Conservation (phyloP, 64 coral and sea anemone species). For the Stichodactyla mertensii region DNA sequence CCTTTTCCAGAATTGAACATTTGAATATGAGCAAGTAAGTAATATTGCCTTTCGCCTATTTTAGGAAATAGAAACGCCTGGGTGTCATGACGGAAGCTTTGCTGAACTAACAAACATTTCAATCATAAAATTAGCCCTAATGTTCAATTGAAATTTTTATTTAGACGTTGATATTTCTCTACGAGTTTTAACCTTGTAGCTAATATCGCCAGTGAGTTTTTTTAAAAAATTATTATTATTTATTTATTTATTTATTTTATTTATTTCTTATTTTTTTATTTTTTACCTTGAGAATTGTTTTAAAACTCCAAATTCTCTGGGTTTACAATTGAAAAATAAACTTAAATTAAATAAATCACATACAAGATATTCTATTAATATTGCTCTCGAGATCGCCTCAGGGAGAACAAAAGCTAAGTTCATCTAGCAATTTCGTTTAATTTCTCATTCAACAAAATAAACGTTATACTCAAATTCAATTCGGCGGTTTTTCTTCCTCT, state of each 20-base stretch:
- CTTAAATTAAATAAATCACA: conserved; percentile 9
- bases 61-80: not conserved
- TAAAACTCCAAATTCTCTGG: not conserved
- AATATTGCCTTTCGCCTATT: not conserved
- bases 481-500: not conserved
- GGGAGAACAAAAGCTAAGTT: not conserved
- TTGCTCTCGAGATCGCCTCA: conserved; percentile 1
- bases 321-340: conserved; percentile 2
- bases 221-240: no score
- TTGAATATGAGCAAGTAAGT: not conserved
- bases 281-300: not conserved
- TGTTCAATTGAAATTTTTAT: not conserved
- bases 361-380: conserved; percentile 3
- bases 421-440: not conserved
- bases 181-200: not conserved
- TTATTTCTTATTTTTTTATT: not conserved
- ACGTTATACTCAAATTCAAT: not conserved
- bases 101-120: not conserved
- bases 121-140: not conserved
- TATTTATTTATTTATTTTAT: no score
- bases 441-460: not conserved
- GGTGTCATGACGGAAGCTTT: not conserved
- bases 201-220: no score
- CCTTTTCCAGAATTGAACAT: not conserved
- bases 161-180: not conserved